A percentile compares a stretch with the other conserved stretches of the same genome.
phyloP scores from a whole-genome alignment of 2,797 vertebrate genomes.

The Tragopan temminckii region DNA sequence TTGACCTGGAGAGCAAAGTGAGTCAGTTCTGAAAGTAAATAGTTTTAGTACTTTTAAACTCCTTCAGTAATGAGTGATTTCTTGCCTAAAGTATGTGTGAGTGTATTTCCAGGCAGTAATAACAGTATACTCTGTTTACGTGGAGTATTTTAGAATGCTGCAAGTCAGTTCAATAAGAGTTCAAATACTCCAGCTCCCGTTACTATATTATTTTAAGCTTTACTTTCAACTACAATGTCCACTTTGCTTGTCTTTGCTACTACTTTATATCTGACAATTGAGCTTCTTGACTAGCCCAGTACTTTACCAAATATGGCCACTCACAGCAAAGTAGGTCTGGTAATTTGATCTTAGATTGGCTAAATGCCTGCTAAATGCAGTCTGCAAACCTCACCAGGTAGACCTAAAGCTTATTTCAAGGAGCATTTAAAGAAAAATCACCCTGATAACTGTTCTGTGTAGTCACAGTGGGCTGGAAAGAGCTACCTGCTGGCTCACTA shows the following conservation, averaged over 20 bases:
- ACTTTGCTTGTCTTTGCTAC: slow-evolving; percentile 59
- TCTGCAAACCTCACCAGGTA: slow-evolving; percentile 60
- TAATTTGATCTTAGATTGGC: slow-evolving; percentile 72
- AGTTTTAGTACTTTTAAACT: slow-evolving; percentile 19
- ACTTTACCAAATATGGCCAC: slow-evolving; percentile 90
- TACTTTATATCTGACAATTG: slow-evolving; percentile 60
- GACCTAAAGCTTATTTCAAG: slow-evolving; percentile 35
- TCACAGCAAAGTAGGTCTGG: slow-evolving; percentile 75
- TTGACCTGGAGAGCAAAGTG: not conserved
- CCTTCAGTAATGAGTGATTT: slow-evolving; percentile 22
- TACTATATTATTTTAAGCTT: slow-evolving; percentile 64
- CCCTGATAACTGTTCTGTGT: not conserved
- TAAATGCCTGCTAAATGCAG: slow-evolving; percentile 40
- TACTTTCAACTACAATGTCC: slow-evolving; percentile 53
- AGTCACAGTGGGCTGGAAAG: not conserved
- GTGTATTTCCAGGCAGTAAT: slow-evolving; percentile 41
- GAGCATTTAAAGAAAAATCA: not conserved
- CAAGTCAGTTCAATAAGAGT: slow-evolving; percentile 16
- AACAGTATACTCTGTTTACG: not conserved
- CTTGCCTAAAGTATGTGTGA: slow-evolving; percentile 12
- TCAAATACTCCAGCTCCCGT: slow-evolving; percentile 19
- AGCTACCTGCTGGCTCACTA: slow-evolving; percentile 20
- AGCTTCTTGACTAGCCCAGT: slow-evolving; percentile 59
- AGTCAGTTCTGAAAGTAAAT: slow-evolving; percentile 17
- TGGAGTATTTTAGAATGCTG: slow-evolving; percentile 18